These are phyloP conservation scores for Taxidea taxus DNA, from an alignment of 2,113 vertebrate genomes.

Conservation along the genomic window DNA sequence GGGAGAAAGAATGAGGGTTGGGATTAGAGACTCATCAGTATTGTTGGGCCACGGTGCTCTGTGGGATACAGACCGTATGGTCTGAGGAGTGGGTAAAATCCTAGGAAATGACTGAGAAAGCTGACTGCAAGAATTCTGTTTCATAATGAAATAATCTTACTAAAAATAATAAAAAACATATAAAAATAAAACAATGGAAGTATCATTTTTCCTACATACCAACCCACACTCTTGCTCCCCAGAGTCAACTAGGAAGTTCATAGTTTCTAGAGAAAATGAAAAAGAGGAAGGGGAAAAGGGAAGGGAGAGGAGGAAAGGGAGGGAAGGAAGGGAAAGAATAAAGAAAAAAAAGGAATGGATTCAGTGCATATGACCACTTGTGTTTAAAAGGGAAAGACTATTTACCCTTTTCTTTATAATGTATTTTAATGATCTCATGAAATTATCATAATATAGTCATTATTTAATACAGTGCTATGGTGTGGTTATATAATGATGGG, in stretches of 20 bases:
- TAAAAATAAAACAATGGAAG: neutral
- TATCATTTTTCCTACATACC: neutral
- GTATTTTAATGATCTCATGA: neutral
- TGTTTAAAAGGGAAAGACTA: neutral
- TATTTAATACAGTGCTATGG: neutral
- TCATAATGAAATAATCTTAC: neutral
- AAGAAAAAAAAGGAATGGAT: neutral
- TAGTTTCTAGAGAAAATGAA: neutral
- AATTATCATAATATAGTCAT: neutral
- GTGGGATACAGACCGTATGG: neutral
- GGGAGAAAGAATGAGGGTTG: neutral
- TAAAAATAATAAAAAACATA: neutral
- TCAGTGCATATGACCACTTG: neutral
- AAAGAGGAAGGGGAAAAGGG: neutral
- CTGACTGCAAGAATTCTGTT: neutral
- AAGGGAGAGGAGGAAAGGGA: neutral
- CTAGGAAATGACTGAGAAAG: neutral
- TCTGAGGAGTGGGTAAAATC: neutral
- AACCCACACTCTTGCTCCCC: neutral
- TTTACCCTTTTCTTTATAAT: neutral
- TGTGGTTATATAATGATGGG: neutral
- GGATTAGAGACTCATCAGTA: neutral
- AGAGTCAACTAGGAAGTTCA: neutral
- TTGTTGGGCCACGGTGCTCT: neutral
- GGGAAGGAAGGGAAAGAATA: neutral